Evolutionary conservation across 2,888 invertebrate species (phyloP), one percentile per base, ranked within the genome.

Genomic region (Uropetala carovei): DNA sequence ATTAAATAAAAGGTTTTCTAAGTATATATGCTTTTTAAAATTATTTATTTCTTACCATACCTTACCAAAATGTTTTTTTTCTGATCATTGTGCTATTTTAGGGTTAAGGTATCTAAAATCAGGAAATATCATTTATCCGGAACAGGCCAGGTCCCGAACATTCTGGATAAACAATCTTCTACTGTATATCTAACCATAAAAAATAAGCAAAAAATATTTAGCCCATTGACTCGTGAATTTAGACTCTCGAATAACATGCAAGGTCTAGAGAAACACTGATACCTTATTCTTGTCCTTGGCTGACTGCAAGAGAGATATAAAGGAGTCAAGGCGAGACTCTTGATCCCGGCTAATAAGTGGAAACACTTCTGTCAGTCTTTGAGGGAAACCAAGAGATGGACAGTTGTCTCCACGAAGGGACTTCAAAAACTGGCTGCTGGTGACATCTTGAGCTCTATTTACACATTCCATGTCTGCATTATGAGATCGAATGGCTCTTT

Each of bases 251-350:
- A 43, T 82, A 82, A 14, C 8, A 43, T 7, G 30, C 1, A 16
- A 43, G 14, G 10, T 11, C 43, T 7, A 30, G 11, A 16, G n/a
- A 16, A 86, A 5, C 13, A 60, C 13, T 27, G 57, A 27, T 92
- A 85, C 85, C 27, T 84, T 84, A 27, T 92, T 84, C 9, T 82
- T 18, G 27, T 95, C 94, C 14, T 96, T 94, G 0, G 96, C 95
- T 16, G 95, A 95, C 60, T 95, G 94, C 0, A 96, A 94, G 84
- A 94, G 95, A 0, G 94, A 94, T 0, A 96, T 94, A 11, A 96
- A 95, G 9, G 94, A 91, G 94, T 96, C 96, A 0, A 96, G 94
- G 1, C 96, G 95, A 30, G 94, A 95, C 93, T 96, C 96, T 94
- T 96, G 96, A 11, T 95, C 94, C 0, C 96, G 95, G 3, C 95